phyloP scores from a whole-genome alignment of 92 coral and sea anemone species.

The Epizoanthus fatuus region DNA sequence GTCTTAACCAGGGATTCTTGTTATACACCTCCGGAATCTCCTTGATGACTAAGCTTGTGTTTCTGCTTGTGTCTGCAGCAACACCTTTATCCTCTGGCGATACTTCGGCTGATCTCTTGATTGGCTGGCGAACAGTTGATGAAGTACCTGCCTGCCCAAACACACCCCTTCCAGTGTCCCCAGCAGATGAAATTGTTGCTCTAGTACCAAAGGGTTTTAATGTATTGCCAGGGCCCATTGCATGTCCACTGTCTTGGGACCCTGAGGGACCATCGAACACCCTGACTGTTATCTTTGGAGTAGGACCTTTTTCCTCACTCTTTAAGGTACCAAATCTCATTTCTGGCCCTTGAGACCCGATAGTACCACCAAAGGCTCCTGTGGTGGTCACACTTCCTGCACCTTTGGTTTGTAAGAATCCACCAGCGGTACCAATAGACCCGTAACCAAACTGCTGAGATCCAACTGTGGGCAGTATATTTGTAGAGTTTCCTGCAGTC shows the following conservation, averaged over 20 bases:
- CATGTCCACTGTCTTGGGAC: not conserved
- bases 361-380: not conserved
- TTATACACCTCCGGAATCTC: constrained; percentile 83
- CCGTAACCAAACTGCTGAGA: constrained; percentile 5
- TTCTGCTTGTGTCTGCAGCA: constrained; percentile 57
- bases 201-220: not conserved
- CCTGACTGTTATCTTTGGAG: not conserved
- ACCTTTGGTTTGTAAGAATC: not conserved
- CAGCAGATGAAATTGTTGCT: not conserved
- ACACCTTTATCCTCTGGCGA: constrained; percentile 9
- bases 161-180: not conserved
- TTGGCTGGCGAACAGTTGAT: not conserved
- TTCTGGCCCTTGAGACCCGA: not conserved
- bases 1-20: constrained; percentile 81
- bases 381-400: not conserved
- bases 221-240: not conserved
- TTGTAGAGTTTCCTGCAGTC: not conserved
- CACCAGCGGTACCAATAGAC: not conserved
- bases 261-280: constrained; percentile 3
- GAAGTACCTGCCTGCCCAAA: not conserved
- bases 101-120: not conserved
- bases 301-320: not conserved
- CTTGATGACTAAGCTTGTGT: constrained; percentile 80
- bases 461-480: not conserved
- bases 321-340: constrained; percentile 16